Base-by-base conservation (phyloP, 2,113 vertebrate species). In the Microtus montanus region DNA sequence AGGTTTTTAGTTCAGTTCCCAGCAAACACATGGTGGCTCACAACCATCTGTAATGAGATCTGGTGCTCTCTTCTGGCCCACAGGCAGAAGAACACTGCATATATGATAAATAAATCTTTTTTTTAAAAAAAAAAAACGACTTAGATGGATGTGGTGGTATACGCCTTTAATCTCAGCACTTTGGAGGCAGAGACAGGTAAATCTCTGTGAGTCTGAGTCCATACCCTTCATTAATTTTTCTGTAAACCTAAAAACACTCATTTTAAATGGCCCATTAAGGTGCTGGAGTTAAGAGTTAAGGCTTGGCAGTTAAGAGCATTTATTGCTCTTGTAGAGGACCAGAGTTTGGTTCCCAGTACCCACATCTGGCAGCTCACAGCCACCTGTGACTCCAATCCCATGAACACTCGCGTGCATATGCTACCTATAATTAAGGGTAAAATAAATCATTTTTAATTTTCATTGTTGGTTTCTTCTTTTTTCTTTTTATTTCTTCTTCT, bases 401-500 rank as follows among this genome's bases (percentile, higher is more conserved):
- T 20, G 52, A 80, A 41, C 58, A 17, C 14, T 64, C 26, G 44
- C 24, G 10, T 14, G 3, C 2, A 41, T 63, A 41, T 83, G 30
- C 80, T 63, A 41, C 35, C 20, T 63, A 38, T 41, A 41, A 82
- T 58, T 63, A 63, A 63, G 61, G 13, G 20, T 28, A 83, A 63
- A 41, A 15, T 9, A 83, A 61, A 63, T 28, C 13, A 30, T 61
- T 63, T 83, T 83, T 61, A 26, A 61, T n/a, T 82, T 61, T 61
- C 1, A 1, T 80, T 80, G 78, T 58, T 80, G 11, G 15, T 79
- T 52, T 17, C 54, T 58, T 63, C 7, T 63, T 26, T 19, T 30
- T 10, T 66, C 12, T 11, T 66, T 66, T 1, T 66, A 0, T 1
- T 66, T 33, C 28, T 28, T 30, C 28, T 30, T 1, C 28, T 2